A percentile compares a stretch with the other conserved stretches of the same genome.
Conservation (phyloP, 2,113 vertebrate species). For the Cromileptes altivelis region DNA sequence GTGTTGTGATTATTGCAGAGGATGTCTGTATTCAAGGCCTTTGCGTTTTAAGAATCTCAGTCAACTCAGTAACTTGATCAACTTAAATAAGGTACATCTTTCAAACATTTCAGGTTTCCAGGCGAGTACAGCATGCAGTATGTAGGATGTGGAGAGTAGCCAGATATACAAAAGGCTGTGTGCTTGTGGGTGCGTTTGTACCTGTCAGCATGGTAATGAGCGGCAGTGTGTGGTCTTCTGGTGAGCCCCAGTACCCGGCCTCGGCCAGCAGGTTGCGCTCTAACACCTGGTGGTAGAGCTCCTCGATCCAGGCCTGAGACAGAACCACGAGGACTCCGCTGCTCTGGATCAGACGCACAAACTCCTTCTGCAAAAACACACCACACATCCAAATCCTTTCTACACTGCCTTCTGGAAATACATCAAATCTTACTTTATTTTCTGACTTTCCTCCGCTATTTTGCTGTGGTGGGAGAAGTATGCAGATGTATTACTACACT, state of each 20-base stretch:
- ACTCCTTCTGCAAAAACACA: conserved; percentile 89
- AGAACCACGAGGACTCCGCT: conserved; percentile 94
- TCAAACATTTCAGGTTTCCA: too few relatives aligned
- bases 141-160: too few relatives aligned
- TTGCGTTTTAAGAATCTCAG: too few relatives aligned
- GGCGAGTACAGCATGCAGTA: too few relatives aligned
- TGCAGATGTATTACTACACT: background rate
- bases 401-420: background rate
- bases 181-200: conserved; percentile 67
- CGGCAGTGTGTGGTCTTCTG: conserved; percentile 88
- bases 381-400: background rate
- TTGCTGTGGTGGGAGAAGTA: background rate
- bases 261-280: conserved; percentile 95
- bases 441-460: background rate
- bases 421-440: too few relatives aligned
- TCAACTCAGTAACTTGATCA: too few relatives aligned
- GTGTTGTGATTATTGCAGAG: background rate
- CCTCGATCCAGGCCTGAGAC: conserved; percentile 96
- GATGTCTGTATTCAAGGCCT: background rate
- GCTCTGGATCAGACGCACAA: conserved; percentile 93
- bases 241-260: conserved; percentile 92
- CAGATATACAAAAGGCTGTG: too few relatives aligned
- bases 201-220: conserved; percentile 96
- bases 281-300: conserved; percentile 93
- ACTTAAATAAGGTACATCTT: too few relatives aligned